Percentiles rank a stretch among this genome's conserved stretches.
These are phyloP conservation scores for Petrocephalus microphthalmus DNA, from an alignment of 2,113 vertebrate species.

Conservation along the genomic window DNA sequence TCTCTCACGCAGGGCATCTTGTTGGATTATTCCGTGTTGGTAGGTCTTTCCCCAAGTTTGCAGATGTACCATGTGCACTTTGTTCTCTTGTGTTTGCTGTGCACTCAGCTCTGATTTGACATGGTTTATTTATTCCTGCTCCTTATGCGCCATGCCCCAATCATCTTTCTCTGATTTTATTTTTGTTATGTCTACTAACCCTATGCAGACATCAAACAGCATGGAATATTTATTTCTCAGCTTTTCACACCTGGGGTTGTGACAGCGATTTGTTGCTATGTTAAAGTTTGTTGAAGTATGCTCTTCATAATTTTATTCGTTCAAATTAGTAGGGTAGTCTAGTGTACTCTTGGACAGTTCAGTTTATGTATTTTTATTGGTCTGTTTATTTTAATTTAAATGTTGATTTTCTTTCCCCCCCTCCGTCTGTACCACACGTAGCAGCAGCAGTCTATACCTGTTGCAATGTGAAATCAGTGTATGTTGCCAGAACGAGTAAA, in stretches of 20 bases:
- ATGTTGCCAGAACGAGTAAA: neutral
- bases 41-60: conserved; percentile 67
- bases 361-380: too few species aligned
- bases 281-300: neutral
- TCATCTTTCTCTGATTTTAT: neutral
- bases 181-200: neutral
- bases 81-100: conserved; percentile 14
- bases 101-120: conserved; percentile 23
- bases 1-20: conserved; percentile 86
- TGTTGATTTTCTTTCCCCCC: neutral
- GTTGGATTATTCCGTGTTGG: conserved; percentile 92
- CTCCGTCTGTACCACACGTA: neutral
- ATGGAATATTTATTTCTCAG: conserved; percentile 43
- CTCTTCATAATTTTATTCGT: neutral
- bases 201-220: conserved; percentile 44
- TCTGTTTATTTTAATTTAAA: neutral
- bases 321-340: too few species aligned
- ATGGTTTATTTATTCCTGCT: conserved; percentile 41
- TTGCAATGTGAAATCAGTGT: neutral
- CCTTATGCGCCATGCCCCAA: conserved; percentile 24
- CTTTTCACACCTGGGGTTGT: conserved; percentile 17
- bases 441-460: neutral
- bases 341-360: neutral
- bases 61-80: conserved; percentile 57
- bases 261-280: conserved; percentile 6